Conservation (phyloP, 2,888 invertebrate genomes). For the Criorhina ranunculi region DNA sequence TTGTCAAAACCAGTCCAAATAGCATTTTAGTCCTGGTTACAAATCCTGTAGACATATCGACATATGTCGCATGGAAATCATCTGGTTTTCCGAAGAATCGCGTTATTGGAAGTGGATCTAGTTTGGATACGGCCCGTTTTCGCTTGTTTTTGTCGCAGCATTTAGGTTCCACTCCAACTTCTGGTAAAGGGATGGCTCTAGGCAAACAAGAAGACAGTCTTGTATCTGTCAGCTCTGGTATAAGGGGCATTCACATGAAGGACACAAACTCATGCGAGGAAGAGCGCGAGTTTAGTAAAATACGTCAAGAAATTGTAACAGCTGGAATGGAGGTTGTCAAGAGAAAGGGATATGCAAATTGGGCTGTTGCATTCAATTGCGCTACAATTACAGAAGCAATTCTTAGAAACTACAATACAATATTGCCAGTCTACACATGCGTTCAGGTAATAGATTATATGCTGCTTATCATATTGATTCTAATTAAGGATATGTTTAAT, state of each 20-base stretch:
- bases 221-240: conserved; percentile 94
- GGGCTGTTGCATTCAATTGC: no score
- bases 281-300: no score
- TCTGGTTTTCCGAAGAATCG: conserved; percentile 92
- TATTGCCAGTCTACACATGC: no score
- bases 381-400: no score
- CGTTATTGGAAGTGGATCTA: conserved; percentile 94
- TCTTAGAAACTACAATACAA: no score
- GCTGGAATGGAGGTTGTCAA: no score
- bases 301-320: no score
- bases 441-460: no score
- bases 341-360: no score
- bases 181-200: conserved; percentile 93
- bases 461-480: no score
- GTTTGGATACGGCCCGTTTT: conserved; percentile 93
- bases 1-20: conserved; percentile 88
- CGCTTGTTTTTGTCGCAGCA: conserved; percentile 91
- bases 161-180: conserved; percentile 90
- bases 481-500: no score
- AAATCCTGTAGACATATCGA: conserved; percentile 94
- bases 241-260: conserved; percentile 90
- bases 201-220: conserved; percentile 95
- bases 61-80: conserved; percentile 94
- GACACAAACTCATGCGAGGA: conserved; percentile 87
- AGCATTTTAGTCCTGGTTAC: conserved; percentile 92